Base-by-base conservation (phyloP, 2,888 invertebrate genomes). In the Kryphioiulus occultus region DNA sequence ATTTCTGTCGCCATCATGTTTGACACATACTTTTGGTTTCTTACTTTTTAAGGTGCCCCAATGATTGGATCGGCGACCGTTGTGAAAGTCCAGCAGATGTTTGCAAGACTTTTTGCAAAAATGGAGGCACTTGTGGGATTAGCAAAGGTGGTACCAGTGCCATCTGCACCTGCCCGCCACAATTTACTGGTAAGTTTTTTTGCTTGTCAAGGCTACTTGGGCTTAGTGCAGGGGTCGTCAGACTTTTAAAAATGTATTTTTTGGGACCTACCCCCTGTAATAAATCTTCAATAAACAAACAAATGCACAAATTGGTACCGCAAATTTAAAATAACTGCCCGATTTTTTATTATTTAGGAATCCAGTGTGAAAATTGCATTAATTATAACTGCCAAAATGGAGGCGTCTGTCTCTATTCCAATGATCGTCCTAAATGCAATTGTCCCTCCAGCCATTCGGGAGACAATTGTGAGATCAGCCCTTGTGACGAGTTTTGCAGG, bases 61-160 rank as follows among this genome's bases (percentile, higher is more conserved):
- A 94, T 0, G 93, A 94, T 85, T 95, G 94, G 94, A 94, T 94
- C 0, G 95, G 95, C 0, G 93, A 93, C 84, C 92, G 93, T 15
- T 95, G 95, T 91, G 95, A 95, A 91, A 93, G 93, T 1, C 93
- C 94, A 0, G 92, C 94, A 12, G 92, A 93, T 32, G 91, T 93
- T 84, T 95, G 95, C 90, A 93, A 93, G 84, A 92, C 92, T 44
- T 88, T 88, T 17, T 92, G 93, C 87, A 93, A 93, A 89, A 95
- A 95, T 90, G 94, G 94, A 0, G 95, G 94, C 3, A 93, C 93
- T 0, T 95, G 95, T 89, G 91, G 88, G 22, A 53, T 89, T 59
- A 88, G 89, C 22, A 88, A 88, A 59, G 89, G 89, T 19, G 82
- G 86, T 39, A 22, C 68, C n/a, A 83, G 86, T 30, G 88, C 88